Evolutionary conservation across 1,140 invertebrate genomes (phyloP).

Genomic region (Drosophila sechellia): DNA sequence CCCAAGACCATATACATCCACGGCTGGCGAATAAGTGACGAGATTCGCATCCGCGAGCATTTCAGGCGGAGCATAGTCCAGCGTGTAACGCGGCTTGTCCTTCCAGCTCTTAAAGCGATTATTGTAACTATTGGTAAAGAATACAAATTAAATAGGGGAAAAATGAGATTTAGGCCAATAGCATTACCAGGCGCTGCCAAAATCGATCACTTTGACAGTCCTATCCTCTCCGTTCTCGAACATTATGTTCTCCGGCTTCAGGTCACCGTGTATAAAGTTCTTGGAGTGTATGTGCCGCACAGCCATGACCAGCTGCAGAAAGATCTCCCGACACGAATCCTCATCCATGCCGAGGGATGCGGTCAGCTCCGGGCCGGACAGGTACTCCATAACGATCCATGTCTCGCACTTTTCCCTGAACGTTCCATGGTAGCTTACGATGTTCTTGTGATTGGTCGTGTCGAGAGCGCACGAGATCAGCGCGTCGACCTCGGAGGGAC

Average conservation of each 20-base stretch:
- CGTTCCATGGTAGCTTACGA: constrained; percentile 94
- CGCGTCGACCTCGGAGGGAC: constrained; percentile 76
- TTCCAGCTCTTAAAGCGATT: constrained; percentile 86
- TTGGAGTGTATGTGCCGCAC: constrained; percentile 92
- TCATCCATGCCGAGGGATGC: constrained; percentile 89
- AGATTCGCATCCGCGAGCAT: constrained; percentile 87
- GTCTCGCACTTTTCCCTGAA: constrained; percentile 92
- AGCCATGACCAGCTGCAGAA: constrained; percentile 91
- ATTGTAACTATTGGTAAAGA: constrained; percentile 86
- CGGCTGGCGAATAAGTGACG: constrained; percentile 92
- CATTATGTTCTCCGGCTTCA: constrained; percentile 95
- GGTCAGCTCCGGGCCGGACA: constrained; percentile 95
- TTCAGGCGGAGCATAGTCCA: constrained; percentile 96
- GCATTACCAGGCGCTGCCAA: constrained; percentile 91
- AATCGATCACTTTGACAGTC: constrained; percentile 93
- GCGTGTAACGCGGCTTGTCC: constrained; percentile 94
- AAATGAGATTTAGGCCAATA: background rate
- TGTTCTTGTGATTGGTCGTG: constrained; percentile 89
- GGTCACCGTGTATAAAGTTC: constrained; percentile 93
- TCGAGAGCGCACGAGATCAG: constrained; percentile 68
- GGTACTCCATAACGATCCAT: constrained; percentile 93
- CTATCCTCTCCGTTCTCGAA: constrained; percentile 87
- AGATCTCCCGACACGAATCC: constrained; percentile 88
- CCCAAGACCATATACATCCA: constrained; percentile 95
- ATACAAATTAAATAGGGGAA: background rate